Evolutionary conservation across 1,140 invertebrate species (phyloP), one percentile per base, ranked within the genome.

Genomic region (Caerostris extrusa): DNA sequence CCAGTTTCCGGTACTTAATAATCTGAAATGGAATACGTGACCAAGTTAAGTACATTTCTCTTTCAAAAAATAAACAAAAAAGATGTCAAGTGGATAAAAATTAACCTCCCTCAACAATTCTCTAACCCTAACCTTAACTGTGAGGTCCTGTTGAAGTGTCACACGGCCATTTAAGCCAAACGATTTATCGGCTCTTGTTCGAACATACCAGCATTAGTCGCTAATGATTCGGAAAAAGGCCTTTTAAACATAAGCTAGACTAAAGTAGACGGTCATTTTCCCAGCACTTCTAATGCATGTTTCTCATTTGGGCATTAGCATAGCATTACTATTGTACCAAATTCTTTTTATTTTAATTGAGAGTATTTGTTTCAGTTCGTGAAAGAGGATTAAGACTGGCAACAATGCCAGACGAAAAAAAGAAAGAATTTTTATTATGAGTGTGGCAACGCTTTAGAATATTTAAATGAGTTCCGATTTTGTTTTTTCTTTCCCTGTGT

Each of bases 221-320:
- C 86, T 88, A 88, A 88, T 88, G 86, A 88, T 88, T 88, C 86
- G 86, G 58, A 88, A 88, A 88, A 88, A 88, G 86, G 64, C 86
- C 86, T 61, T 88, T 88, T 61, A 88, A 88, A 55, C 86, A 64
- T 88, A 88, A 88, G 58, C 60, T 88, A 53, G 19, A 8, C 58
- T n/a, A 60, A 58, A 85, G 83, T 60, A 50, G 82, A 56, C 34
- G 82, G 82, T 83, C 82, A 83, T 83, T 83, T 83, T 19, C 82
- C 6, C 5, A 56, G 17, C 55, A 57, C 82, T 83, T 83, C 57
- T 57, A 83, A 56, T 83, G 82, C 82, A 19, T 57, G 56, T 57
- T 19, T 34, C 14, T 58, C 82, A 56, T 83, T 83, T 83, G 14
- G 82, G 55, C 82, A 83, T 83, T 83, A 83, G 82, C 82, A 83